These are phyloP conservation scores for Callopanchax toddi DNA, from an alignment of 2,113 vertebrate genomes.

Conservation along the genomic window DNA sequence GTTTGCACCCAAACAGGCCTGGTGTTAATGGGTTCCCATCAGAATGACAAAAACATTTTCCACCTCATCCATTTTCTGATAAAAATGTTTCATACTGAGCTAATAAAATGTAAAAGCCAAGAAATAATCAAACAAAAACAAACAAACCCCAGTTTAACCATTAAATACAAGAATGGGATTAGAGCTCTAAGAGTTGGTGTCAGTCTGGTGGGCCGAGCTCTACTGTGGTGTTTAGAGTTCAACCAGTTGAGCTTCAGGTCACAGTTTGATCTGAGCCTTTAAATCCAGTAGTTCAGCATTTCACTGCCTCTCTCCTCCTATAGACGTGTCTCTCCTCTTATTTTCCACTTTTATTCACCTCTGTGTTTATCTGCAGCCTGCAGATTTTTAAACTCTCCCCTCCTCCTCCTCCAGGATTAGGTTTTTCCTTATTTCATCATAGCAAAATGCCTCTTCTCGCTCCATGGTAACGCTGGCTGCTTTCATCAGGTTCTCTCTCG, in stretches of 20 bases:
- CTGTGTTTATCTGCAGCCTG: constrained; percentile 56
- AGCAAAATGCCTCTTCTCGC: constrained; percentile 29
- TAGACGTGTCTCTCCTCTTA: constrained; percentile 8
- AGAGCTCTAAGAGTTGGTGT: too few species aligned
- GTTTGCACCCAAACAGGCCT: background rate
- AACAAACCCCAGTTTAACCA: too few species aligned
- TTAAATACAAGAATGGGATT: too few species aligned
- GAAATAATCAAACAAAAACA: background rate
- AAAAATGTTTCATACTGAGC: background rate
- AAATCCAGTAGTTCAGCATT: constrained; percentile 32
- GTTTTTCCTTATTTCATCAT: constrained; percentile 44
- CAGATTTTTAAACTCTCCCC: constrained; percentile 37
- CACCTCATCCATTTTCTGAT: background rate
- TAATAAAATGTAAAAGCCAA: background rate
- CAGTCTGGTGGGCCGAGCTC: too few species aligned
- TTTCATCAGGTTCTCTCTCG: too few species aligned
- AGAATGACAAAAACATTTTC: background rate
- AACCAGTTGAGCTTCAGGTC: too few species aligned
- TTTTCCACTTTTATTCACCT: constrained; percentile 43
- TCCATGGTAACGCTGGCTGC: constrained; percentile 48
- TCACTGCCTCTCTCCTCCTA: constrained; percentile 3
- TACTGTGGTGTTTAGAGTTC: too few species aligned
- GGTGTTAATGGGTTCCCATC: background rate
- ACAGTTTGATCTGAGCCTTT: constrained; percentile 40
- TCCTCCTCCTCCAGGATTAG: constrained; percentile 44